Evolutionary conservation across 2,113 vertebrate genomes (phyloP).

Genomic region (Peromyscus polionotus): DNA sequence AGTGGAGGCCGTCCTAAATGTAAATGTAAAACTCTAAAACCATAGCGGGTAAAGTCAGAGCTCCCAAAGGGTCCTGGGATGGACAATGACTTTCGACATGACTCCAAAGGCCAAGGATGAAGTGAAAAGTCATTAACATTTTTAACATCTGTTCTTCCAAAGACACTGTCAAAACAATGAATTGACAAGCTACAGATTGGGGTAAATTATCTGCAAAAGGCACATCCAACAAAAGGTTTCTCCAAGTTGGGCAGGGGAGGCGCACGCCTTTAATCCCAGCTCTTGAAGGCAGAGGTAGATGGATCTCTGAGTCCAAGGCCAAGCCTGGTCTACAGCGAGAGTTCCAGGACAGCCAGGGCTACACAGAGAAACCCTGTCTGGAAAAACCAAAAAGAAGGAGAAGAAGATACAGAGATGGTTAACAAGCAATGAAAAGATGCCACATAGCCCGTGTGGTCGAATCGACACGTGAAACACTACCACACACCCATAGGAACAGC

Average conservation of each 20-base stretch:
- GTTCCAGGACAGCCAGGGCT: background rate
- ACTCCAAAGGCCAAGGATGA: background rate
- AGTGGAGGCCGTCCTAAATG: background rate
- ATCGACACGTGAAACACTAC: background rate
- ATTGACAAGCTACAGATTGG: background rate
- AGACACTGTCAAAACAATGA: background rate
- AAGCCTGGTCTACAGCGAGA: background rate
- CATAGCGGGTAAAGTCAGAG: background rate
- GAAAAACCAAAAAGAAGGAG: background rate
- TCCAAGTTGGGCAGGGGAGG: background rate
- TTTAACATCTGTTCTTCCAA: background rate
- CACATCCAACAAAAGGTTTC: background rate
- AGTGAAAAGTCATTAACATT: background rate
- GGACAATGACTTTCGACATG: background rate
- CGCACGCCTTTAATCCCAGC: background rate
- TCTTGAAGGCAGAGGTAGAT: background rate
- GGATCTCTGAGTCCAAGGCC: background rate
- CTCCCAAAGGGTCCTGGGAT: background rate
- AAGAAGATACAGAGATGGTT: background rate
- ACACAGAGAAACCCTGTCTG: background rate
- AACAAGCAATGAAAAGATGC: background rate
- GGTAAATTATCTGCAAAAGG: background rate
- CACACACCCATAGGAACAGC: background rate
- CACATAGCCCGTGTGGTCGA: too few relatives aligned
- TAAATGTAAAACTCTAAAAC: background rate